phyloP scores from a whole-genome alignment of 2,888 invertebrate genomes.

The Pollenia labialis region DNA sequence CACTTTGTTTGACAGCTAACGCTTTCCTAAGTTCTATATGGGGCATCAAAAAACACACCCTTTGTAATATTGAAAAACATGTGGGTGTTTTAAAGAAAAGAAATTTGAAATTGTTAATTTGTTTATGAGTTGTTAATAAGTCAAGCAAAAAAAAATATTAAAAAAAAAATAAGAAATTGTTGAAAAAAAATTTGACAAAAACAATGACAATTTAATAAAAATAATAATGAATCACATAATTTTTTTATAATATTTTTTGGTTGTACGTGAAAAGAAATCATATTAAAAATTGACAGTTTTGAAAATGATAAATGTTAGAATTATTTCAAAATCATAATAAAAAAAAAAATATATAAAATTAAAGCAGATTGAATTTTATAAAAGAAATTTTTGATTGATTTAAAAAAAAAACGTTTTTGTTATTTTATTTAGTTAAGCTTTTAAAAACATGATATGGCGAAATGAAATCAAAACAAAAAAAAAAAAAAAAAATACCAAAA shows the following conservation, averaged over 20 bases:
- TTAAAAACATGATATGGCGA: constrained; percentile 46
- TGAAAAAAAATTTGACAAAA: background rate
- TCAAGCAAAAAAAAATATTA: background rate
- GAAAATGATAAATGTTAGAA: constrained; percentile 47
- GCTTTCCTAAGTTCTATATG: too few species aligned
- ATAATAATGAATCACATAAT: constrained; percentile 57
- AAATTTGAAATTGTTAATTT: constrained; percentile 1
- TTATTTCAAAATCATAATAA: background rate
- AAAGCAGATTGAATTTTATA: background rate
- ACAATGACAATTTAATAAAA: constrained; percentile 19
- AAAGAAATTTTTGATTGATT: background rate
- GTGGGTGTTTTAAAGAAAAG: constrained; percentile 33
- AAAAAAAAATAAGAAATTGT: background rate
- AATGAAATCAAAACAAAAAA: background rate
- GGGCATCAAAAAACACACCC: background rate
- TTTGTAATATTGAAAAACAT: background rate
- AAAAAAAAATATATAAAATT: background rate
- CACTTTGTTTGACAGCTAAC: too few species aligned
- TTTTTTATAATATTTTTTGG: background rate
- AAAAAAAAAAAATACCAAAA: background rate
- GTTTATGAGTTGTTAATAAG: background rate
- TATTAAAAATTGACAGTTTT: constrained; percentile 39
- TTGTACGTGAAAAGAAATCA: constrained; percentile 50
- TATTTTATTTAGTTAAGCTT: constrained; percentile 22
- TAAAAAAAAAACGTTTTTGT: background rate